Evolutionary conservation across 2,113 vertebrate genomes (phyloP).

Genomic region (Picathartes gymnocephalus): DNA sequence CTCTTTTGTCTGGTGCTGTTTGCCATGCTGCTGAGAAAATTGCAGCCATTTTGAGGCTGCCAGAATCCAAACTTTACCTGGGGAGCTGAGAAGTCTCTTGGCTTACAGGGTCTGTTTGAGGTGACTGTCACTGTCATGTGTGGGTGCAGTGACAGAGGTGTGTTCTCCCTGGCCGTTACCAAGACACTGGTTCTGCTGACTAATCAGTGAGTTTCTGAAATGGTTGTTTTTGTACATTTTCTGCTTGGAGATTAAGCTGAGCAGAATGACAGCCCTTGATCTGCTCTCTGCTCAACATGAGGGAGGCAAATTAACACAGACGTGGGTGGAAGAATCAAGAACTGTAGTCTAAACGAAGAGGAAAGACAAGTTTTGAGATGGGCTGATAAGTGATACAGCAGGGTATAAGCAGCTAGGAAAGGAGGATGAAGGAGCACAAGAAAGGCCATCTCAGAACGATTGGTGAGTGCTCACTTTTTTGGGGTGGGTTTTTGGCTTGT

Average conservation of each 20-base stretch:
- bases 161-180: not conserved
- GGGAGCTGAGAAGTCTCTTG: not conserved
- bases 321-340: conserved; percentile 27
- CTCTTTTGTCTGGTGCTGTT: not conserved
- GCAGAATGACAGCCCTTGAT: conserved; percentile 43
- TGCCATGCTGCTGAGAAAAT: not conserved
- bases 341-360: conserved; percentile 25
- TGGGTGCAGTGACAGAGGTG: not conserved
- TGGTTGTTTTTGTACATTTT: conserved; percentile 10
- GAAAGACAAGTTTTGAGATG: conserved; percentile 5
- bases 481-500: not conserved
- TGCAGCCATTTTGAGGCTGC: not conserved
- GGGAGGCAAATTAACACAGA: conserved; percentile 44
- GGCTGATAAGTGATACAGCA: conserved; percentile 5
- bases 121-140: not conserved
- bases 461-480: not conserved
- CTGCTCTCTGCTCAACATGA: conserved; percentile 8
- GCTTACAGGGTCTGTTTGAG: not conserved
- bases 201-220: conserved; percentile 16
- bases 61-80: not conserved
- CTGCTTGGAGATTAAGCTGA: conserved; percentile 3
- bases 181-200: not conserved
- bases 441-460: not conserved
- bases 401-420: not conserved
- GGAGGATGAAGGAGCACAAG: not conserved